Conservation (phyloP, 1,140 invertebrate species). For the Hypothenemus hampei region DNA sequence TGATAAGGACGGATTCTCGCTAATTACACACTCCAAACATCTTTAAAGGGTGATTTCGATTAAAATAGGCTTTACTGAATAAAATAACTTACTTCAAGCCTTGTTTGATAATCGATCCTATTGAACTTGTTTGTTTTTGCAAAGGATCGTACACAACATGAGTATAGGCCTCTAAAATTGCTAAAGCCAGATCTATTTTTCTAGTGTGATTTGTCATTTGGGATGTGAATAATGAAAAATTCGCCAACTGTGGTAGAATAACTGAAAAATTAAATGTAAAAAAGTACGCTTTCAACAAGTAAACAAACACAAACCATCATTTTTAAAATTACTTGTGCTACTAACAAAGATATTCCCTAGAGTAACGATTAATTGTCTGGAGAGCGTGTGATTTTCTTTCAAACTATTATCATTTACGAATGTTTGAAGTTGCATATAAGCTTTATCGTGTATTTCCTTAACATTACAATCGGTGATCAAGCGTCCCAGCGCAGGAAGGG, state of each 20-base stretch:
- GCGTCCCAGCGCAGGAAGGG: slow-evolving; percentile 59
- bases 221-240: slow-evolving; percentile 53
- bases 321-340: slow-evolving; percentile 52
- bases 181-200: slow-evolving; percentile 55
- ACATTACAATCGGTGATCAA: slow-evolving; percentile 57
- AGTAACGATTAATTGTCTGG: slow-evolving; percentile 50
- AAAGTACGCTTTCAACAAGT: neutral
- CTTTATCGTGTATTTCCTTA: slow-evolving; percentile 62
- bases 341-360: slow-evolving; percentile 50
- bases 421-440: slow-evolving; percentile 65
- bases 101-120: slow-evolving; percentile 47
- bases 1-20: slow-evolving; percentile 46
- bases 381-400: slow-evolving; percentile 46
- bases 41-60: too few relatives aligned
- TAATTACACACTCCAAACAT: slow-evolving; percentile 48
- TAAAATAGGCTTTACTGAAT: too few relatives aligned
- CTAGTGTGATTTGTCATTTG: slow-evolving; percentile 52
- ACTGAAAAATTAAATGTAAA: slow-evolving; percentile 48
- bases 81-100: slow-evolving; percentile 46
- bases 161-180: slow-evolving; percentile 63
- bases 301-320: slow-evolving; percentile 48
- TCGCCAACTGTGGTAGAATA: slow-evolving; percentile 57
- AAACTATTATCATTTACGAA: slow-evolving; percentile 54
- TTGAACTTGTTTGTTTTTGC: slow-evolving; percentile 48
- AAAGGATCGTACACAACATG: slow-evolving; percentile 59